Conservation (phyloP, 2,113 vertebrate species). For the Phalacrocorax brasilianus region DNA sequence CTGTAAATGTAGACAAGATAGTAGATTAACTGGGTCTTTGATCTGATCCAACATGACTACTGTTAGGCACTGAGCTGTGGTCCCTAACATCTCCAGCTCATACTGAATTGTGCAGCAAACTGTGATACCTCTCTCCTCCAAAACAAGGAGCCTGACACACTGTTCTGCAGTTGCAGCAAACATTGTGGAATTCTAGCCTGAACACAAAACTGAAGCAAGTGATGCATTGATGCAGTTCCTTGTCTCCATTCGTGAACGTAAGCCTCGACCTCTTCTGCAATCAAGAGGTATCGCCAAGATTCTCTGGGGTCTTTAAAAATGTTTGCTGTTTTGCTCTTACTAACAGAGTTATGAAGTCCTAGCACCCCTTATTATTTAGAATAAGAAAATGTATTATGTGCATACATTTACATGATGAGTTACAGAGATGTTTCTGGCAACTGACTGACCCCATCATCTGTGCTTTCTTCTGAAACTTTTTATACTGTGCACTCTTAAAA, state of each 20-base stretch:
- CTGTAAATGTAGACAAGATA: neutral
- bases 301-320: neutral
- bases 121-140: neutral
- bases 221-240: neutral
- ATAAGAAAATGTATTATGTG: neutral
- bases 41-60: neutral
- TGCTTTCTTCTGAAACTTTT: neutral
- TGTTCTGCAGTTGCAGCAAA: neutral
- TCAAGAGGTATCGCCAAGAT: neutral
- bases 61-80: neutral
- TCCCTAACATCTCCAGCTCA: neutral
- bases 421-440: neutral
- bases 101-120: neutral
- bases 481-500: neutral
- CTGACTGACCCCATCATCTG: neutral
- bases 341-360: neutral
- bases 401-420: neutral
- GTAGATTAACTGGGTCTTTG: neutral
- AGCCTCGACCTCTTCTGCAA: neutral
- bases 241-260: neutral
- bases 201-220: neutral
- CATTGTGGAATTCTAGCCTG: neutral
- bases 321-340: neutral
- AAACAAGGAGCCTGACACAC: neutral
- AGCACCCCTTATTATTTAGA: neutral